phyloP scores from a whole-genome alignment of 1,140 invertebrate species.

The Sycophaga agraensis region DNA sequence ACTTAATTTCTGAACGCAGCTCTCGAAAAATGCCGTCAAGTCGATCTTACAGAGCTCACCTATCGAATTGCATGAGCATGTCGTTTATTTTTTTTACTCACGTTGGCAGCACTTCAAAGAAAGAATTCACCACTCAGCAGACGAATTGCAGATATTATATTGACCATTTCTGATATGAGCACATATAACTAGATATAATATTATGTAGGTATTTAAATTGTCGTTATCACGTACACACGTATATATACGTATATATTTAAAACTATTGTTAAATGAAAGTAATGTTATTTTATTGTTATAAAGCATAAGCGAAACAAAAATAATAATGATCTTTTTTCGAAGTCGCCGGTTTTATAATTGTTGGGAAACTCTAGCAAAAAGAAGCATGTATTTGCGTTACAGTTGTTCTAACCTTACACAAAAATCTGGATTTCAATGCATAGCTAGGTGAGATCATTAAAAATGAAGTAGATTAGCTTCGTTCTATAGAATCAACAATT shows the following conservation, averaged over 20 bases:
- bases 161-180: not conserved
- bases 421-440: not conserved
- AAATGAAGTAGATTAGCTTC: no score
- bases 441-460: no score
- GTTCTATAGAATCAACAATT: no score
- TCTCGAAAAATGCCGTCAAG: not conserved
- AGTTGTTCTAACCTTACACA: conserved; percentile 6
- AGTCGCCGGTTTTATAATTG: not conserved
- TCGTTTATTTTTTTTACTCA: not conserved
- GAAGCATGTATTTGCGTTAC: not conserved
- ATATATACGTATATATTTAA: no score
- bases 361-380: not conserved
- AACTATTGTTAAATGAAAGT: no score
- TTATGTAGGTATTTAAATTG: no score
- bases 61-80: conserved; percentile 4
- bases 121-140: conserved; percentile 12
- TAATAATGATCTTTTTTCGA: not conserved
- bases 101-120: conserved; percentile 9
- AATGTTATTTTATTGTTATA: no score
- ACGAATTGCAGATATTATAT: not conserved
- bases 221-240: no score
- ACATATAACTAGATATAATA: no score
- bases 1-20: no score
- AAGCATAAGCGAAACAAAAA: not conserved
- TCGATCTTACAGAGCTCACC: not conserved